phyloP scores from a whole-genome alignment of 2,888 invertebrate species.

The Parnassius apollo region DNA sequence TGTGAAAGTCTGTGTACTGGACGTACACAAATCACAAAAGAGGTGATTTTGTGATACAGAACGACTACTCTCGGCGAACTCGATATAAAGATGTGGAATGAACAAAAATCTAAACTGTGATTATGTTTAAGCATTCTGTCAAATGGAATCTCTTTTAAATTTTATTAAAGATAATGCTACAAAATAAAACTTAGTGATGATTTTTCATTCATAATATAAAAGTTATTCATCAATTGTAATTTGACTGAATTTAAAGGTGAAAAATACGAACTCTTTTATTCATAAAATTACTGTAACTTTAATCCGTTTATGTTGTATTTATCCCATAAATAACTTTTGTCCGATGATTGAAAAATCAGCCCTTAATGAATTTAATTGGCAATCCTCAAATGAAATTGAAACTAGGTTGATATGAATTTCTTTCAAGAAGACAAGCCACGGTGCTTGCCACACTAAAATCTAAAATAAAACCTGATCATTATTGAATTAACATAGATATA shows the following conservation, averaged over 20 bases:
- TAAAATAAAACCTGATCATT: constrained; percentile 49
- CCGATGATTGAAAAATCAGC: too few species aligned
- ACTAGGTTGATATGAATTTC: constrained; percentile 58
- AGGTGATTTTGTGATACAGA: too few species aligned
- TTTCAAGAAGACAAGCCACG: constrained; percentile 47
- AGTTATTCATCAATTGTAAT: too few species aligned
- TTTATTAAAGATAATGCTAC: constrained; percentile 41
- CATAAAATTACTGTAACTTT: too few species aligned
- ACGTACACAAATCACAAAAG: too few species aligned
- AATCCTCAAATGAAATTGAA: constrained; percentile 59
- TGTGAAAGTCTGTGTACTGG: too few species aligned
- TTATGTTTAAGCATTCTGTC: constrained; percentile 22
- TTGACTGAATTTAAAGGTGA: too few species aligned
- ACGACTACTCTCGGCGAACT: too few species aligned
- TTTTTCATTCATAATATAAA: too few species aligned
- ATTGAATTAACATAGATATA: constrained; percentile 49
- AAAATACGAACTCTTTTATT: too few species aligned
- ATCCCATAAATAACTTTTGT: too few species aligned
- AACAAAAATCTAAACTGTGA: constrained; percentile 16
- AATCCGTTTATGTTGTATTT: too few species aligned
- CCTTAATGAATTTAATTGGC: constrained; percentile 45
- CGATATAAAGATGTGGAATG: neutral
- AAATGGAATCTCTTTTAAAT: constrained; percentile 37
- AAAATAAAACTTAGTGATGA: constrained; percentile 35
- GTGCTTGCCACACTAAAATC: constrained; percentile 56